Evolutionary conservation across 1,140 invertebrate species (phyloP).

Genomic region (Riptortus pedestris): DNA sequence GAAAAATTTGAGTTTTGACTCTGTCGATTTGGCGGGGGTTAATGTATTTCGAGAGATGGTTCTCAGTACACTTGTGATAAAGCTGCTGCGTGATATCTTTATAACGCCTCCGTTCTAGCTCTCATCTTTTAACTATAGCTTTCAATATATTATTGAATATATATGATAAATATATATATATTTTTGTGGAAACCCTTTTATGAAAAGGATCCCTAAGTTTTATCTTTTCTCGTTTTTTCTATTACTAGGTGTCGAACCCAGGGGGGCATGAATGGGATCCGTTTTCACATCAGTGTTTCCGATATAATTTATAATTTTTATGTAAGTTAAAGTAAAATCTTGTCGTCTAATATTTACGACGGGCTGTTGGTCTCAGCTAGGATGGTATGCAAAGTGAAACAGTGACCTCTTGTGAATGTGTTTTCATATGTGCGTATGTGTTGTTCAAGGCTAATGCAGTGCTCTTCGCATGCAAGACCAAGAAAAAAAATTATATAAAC

Average conservation of each 20-base stretch:
- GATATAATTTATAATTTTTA: background rate
- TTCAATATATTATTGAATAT: conserved; percentile 5
- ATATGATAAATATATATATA: conserved; percentile 4
- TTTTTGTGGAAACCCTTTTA: conserved; percentile 8
- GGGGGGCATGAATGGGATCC: background rate
- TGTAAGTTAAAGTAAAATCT: background rate
- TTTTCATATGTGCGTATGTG: background rate
- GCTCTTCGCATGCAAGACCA: background rate
- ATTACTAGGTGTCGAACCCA: background rate
- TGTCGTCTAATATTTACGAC: background rate
- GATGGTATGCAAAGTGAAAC: background rate
- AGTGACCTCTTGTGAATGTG: background rate
- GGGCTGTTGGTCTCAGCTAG: background rate
- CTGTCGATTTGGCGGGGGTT: background rate
- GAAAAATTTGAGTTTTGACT: background rate
- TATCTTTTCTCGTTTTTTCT: background rate
- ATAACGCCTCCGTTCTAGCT: conserved; percentile 10
- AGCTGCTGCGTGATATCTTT: conserved; percentile 29
- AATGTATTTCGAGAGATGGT: background rate
- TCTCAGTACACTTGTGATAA: conserved; percentile 26
- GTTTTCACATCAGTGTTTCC: conserved; percentile 6
- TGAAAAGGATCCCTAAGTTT: conserved; percentile 2
- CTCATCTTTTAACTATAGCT: conserved; percentile 8
- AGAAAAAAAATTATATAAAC: too few relatives aligned
- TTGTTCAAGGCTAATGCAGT: background rate